Conservation (phyloP, 2,113 vertebrate genomes). For the Neotoma lepida region DNA sequence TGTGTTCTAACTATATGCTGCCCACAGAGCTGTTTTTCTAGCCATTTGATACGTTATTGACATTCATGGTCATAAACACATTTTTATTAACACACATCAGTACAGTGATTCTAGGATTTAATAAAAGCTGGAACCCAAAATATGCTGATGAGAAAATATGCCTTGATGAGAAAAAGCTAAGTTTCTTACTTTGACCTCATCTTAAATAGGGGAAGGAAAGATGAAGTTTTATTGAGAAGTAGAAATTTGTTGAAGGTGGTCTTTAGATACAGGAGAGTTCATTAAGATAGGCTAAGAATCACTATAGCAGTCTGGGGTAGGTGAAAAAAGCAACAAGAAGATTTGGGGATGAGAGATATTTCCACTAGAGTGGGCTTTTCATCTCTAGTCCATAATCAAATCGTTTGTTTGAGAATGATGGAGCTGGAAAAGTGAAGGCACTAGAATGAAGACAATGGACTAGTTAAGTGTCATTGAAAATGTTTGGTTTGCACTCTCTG, state of each 20-base stretch:
- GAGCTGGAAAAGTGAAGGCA: conserved; percentile 10
- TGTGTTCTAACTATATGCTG: not conserved
- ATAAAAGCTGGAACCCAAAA: conserved; percentile 6
- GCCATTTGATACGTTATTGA: conserved; percentile 37
- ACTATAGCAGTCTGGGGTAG: not conserved
- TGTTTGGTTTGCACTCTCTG: not conserved
- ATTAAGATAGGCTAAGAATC: conserved; percentile 4
- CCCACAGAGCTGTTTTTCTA: not conserved
- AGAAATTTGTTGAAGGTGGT: conserved; percentile 27
- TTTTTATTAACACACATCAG: conserved; percentile 6
- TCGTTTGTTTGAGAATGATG: not conserved
- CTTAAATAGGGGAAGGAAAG: not conserved
- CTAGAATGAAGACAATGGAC: not conserved
- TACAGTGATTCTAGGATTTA: not conserved
- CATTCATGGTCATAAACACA: conserved; percentile 8
- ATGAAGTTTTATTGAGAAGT: conserved; percentile 19
- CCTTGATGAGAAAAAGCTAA: conserved; percentile 30
- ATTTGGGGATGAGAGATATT: not conserved
- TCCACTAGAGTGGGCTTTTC: conserved; percentile 7
- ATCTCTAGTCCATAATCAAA: not conserved
- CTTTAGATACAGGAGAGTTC: conserved; percentile 6
- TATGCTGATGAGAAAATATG: not conserved
- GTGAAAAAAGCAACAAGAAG: not conserved
- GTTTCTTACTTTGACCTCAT: conserved; percentile 4
- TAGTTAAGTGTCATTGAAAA: not conserved